Conservation (phyloP, 2,113 vertebrate species). For the Podarcis raffonei region DNA sequence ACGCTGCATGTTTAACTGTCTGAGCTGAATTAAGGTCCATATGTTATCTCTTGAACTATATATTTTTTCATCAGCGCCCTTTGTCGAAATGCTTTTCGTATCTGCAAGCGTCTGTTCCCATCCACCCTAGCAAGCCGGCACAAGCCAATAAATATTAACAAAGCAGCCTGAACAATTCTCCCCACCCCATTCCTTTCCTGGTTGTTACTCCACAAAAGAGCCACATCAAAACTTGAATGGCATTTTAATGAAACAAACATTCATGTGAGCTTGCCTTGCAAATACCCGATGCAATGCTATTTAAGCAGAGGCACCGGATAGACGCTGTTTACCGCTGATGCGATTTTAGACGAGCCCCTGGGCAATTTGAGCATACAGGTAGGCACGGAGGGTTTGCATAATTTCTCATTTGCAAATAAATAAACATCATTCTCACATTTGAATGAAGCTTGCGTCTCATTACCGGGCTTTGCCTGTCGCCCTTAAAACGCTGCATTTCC, state of each 20-base stretch:
- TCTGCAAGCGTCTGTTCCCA: constrained; percentile 28
- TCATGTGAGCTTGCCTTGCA: constrained; percentile 58
- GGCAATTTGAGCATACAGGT: constrained; percentile 62
- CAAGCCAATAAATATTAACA: constrained; percentile 33
- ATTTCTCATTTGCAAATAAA: constrained; percentile 57
- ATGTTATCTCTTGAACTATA: background rate
- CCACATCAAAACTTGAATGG: constrained; percentile 46
- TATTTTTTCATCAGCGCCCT: constrained; percentile 16
- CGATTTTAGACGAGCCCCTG: background rate
- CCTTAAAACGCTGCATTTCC: constrained; percentile 20
- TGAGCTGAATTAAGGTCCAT: background rate
- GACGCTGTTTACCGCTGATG: constrained; percentile 34
- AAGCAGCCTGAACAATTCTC: constrained; percentile 7
- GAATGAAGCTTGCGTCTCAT: constrained; percentile 62
- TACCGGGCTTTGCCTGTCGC: constrained; percentile 31
- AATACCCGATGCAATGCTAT: constrained; percentile 60
- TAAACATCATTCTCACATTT: constrained; percentile 52
- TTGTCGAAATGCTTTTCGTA: background rate
- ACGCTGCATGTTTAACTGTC: background rate
- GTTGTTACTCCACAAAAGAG: constrained; percentile 42
- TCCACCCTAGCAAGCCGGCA: constrained; percentile 14
- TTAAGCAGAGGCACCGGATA: constrained; percentile 34
- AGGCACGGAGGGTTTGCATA: constrained; percentile 57
- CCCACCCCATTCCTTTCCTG: background rate
- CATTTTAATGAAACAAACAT: constrained; percentile 58